Base-by-base conservation (phyloP, 2,113 vertebrate genomes). In the Nestor notabilis region DNA sequence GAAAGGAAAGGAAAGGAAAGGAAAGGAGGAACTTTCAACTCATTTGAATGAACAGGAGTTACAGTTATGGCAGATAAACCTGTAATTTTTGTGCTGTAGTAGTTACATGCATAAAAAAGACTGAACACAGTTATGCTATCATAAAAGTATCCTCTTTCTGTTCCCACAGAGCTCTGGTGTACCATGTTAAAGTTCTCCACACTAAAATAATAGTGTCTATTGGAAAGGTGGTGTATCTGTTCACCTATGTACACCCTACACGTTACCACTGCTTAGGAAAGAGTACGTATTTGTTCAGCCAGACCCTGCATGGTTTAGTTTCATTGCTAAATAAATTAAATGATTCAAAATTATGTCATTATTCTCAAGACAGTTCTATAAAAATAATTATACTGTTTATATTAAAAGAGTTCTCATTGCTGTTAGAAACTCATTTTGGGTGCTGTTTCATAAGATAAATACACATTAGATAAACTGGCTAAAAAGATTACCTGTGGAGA, bases 221-320 rank as follows among this genome's bases (percentile, higher is more conserved):
- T 66, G 31, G 58, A 60, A 83, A 72, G 28, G 9, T 21, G 29
- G 35, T 65, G 17, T 28, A 56, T n/a, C 55, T 1, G 0, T 47
- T 82, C 44, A 35, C 19, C 41, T n/a, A 4, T 68, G 60, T 11
- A 52, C n/a, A 52, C 25, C 17, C 25, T 70, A 46, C 20, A n/a
- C 37, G 17, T 25, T 43, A 29, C 37, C 46, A 37, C 29, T 0
- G 0, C 55, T 80, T 70, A 31, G 2, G 5, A 29, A n/a, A 70
- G 37, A 35, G 14, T 12, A 47, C 18, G 9, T 17, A 14, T 55
- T 52, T 80, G 18, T 69, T 58, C 56, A 91, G 19, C 7, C 37
- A 68, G 79, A 68, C 20, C 19, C 33, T 23, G 17, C 49, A 11
- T 35, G 35, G 49, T 66, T 88, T 55, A 70, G 12, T 46, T 71